phyloP scores from a whole-genome alignment of 2,888 invertebrate genomes.

The Griposia aprilina region DNA sequence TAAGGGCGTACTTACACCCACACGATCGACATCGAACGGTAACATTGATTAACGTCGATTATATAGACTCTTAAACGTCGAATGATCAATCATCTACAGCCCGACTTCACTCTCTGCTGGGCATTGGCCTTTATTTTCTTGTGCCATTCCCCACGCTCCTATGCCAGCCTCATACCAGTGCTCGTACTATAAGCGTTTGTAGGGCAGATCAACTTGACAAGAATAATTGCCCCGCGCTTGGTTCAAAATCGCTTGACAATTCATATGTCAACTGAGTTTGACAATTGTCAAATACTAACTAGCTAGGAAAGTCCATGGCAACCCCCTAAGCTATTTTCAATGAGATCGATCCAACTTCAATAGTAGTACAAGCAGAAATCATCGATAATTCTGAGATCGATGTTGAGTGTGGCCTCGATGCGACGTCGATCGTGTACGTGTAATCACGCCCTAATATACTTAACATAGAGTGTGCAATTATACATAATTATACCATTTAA shows the following conservation, averaged over 20 bases:
- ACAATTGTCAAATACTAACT: background rate
- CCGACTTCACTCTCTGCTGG: background rate
- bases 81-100: background rate
- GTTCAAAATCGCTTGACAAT: background rate
- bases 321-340: background rate
- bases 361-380: background rate
- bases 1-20: background rate
- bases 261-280: background rate
- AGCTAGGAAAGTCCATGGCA: too few species aligned
- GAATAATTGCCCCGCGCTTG: too few species aligned
- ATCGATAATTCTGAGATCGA: background rate
- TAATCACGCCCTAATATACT: background rate
- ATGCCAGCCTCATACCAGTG: background rate
- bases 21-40: background rate
- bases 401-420: background rate
- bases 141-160: background rate
- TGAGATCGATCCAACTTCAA: background rate
- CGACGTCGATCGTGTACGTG: background rate
- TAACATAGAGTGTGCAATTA: conserved; percentile 25
- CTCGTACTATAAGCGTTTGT: background rate
- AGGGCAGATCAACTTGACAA: background rate
- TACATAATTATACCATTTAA: background rate
- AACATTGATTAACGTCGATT: background rate
- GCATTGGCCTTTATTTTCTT: background rate
- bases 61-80: background rate